These are phyloP conservation scores for Alviniconcha strummeri DNA, from an alignment of 2,888 invertebrate species.

Conservation along the genomic window DNA sequence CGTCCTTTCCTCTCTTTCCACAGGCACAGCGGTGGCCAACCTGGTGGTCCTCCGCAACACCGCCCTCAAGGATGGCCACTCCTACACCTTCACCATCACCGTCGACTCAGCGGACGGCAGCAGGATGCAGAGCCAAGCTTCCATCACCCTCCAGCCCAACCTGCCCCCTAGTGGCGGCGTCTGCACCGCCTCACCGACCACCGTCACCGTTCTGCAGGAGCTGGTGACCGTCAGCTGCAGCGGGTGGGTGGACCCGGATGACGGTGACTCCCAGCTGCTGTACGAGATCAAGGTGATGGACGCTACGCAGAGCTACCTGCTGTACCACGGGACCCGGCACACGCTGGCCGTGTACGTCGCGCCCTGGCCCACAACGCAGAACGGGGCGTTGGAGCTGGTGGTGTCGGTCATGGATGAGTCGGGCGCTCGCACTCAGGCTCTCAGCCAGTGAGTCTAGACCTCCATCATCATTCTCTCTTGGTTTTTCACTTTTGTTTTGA, in stretches of 20 bases:
- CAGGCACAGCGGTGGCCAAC: conserved; percentile 43
- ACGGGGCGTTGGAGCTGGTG: conserved; percentile 41
- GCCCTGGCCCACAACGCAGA: conserved; percentile 44
- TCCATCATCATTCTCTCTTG: too few relatives aligned
- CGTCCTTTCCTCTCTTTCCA: neutral
- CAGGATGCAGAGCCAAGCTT: conserved; percentile 40
- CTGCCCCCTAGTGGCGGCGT: conserved; percentile 45
- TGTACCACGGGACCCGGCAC: conserved; percentile 50
- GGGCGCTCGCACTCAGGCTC: conserved; percentile 41
- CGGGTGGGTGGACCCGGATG: conserved; percentile 49
- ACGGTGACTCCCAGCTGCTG: neutral
- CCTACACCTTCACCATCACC: conserved; percentile 49
- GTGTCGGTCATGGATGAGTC: conserved; percentile 53
- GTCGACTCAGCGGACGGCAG: conserved; percentile 25
- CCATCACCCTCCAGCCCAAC: conserved; percentile 44
- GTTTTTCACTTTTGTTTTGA: too few relatives aligned
- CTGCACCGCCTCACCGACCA: conserved; percentile 41
- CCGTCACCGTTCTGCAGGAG: conserved; percentile 43
- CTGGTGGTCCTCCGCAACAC: conserved; percentile 48
- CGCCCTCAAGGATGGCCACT: conserved; percentile 36
- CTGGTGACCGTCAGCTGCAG: conserved; percentile 46
- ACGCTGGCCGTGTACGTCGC: conserved; percentile 48
- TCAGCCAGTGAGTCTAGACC: neutral
- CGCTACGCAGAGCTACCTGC: conserved; percentile 39
- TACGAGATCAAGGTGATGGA: conserved; percentile 26